These are phyloP conservation scores for Mystacides longicornis DNA, from an alignment of 2,888 invertebrate species.

Conservation along the genomic window DNA sequence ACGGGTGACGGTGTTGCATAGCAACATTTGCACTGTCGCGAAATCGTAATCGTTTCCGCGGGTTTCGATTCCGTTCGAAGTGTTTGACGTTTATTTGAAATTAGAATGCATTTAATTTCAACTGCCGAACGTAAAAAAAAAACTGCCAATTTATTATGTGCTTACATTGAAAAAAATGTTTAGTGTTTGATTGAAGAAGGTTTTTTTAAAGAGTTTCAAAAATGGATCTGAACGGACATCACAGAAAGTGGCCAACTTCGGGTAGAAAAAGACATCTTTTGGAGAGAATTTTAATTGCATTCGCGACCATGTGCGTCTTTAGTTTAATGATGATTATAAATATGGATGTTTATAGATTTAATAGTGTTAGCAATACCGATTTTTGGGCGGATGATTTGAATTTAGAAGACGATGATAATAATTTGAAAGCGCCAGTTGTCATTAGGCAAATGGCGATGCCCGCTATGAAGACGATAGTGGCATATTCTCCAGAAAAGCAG, in stretches of 20 bases:
- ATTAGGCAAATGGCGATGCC: conserved; percentile 29
- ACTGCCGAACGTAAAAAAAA: no score
- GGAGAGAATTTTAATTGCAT: conserved; percentile 21
- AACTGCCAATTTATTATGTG: no score
- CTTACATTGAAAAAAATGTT: no score
- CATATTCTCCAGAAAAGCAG: conserved; percentile 51
- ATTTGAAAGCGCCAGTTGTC: not conserved
- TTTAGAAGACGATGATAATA: conserved; percentile 9
- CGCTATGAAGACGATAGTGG: conserved; percentile 53
- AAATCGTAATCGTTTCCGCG: no score
- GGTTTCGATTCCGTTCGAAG: no score
- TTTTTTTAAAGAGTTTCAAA: conserved; percentile 9
- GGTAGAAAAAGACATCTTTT: conserved; percentile 21
- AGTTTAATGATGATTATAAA: conserved; percentile 25
- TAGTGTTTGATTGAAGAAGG: no score
- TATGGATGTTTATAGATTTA: conserved; percentile 18
- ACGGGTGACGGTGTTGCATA: no score
- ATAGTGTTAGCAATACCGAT: conserved; percentile 9
- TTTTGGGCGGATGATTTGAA: conserved; percentile 10
- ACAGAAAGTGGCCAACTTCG: conserved; percentile 23
- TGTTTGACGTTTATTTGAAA: no score
- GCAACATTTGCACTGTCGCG: no score
- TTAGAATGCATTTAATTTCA: no score
- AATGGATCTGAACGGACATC: conserved; percentile 23
- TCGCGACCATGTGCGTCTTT: conserved; percentile 22